Evolutionary conservation across 1,140 invertebrate genomes (phyloP).

Genomic region (Drosophila tsacasi): DNA sequence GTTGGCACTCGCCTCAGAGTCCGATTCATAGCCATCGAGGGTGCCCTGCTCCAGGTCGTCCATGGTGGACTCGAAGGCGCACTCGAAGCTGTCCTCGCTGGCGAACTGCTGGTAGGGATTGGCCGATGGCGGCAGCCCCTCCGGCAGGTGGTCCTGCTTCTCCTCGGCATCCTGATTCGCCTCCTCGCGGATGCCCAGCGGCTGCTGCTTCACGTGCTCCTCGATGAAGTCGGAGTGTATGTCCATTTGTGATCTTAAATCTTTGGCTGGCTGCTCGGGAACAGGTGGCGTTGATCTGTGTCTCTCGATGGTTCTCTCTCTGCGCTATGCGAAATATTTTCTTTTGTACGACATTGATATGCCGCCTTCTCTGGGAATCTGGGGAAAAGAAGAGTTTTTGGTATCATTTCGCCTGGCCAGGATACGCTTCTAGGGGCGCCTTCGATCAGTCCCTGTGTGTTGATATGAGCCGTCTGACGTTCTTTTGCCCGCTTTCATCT

Average conservation of each 20-base stretch:
- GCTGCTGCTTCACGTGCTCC: slow-evolving; percentile 66
- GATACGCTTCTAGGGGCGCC: not conserved
- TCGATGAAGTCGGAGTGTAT: slow-evolving; percentile 74
- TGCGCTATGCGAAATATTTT: slow-evolving; percentile 59
- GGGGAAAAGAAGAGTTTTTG: slow-evolving; percentile 54
- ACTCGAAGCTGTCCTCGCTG: slow-evolving; percentile 73
- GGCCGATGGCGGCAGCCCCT: not conserved
- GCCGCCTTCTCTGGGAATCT: slow-evolving; percentile 48
- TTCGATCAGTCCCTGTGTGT: slow-evolving; percentile 59
- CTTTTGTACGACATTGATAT: slow-evolving; percentile 77
- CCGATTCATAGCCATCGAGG: slow-evolving; percentile 77
- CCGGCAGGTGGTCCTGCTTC: slow-evolving; percentile 1
- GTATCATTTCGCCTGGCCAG: slow-evolving; percentile 9
- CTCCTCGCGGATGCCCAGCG: slow-evolving; percentile 42
- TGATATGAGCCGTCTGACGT: slow-evolving; percentile 63
- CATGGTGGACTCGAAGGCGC: slow-evolving; percentile 81
- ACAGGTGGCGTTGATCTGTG: slow-evolving; percentile 3
- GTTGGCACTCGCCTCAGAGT: slow-evolving; percentile 74
- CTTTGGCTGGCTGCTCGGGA: slow-evolving; percentile 28
- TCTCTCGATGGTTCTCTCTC: slow-evolving; percentile 5
- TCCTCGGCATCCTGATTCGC: slow-evolving; percentile 18
- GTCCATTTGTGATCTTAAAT: slow-evolving; percentile 65
- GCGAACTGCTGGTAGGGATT: slow-evolving; percentile 12
- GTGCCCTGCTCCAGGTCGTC: slow-evolving; percentile 73
- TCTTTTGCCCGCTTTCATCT: not conserved